Base-by-base conservation (phyloP, 1,140 invertebrate species). In the Luehdorfia chinensis region DNA sequence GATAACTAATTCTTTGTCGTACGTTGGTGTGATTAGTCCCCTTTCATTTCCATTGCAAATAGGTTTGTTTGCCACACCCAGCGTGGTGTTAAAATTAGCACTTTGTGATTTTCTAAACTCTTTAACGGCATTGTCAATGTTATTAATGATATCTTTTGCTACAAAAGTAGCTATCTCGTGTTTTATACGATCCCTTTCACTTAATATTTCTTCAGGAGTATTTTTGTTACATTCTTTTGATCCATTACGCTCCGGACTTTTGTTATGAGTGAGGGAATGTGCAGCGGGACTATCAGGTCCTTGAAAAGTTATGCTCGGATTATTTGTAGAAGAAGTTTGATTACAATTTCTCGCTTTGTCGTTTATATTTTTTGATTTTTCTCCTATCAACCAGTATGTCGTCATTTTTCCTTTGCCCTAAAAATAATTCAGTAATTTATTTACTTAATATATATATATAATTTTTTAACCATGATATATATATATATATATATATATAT, bases 371-470 rank as follows among this genome's bases (percentile, higher is more conserved):
- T 50, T 31, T 6, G 47, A 18, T 54, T 77, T 84, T 33, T 95
- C 93, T 14, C 95, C 95, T 2, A 91, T 87, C 11, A 98, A 84
- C 96, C 96, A 98, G 72, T 96, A 97, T 0, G 96, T 97, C 11
- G 91, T 92, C 89, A 96, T 92, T 66, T 90, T 91, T 0, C 95
- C 95, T 88, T 96, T 97, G 1, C 95, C 95, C 93, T 94, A 55
- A 14, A 44, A 50, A 61, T 18, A 15, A 5, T 16, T n/a, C 21
- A 28, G 28, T 23, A 13, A 30, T 34, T 46, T 23, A 46, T 4
- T 13, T 13, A 27, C 6, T 8, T 14, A 43, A 14, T 9, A 9
- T 31, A 4, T 43, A 14, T 43, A 34, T 44, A 50, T 41, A 46
- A 12, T 18, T 23, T 13, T 25, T 19, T 46, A 45, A 44, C 18